Percentiles rank a stretch among this genome's conserved stretches.
These are phyloP conservation scores for Drosophila multiciliata DNA, from an alignment of 2,888 invertebrate species.

Conservation along the genomic window DNA sequence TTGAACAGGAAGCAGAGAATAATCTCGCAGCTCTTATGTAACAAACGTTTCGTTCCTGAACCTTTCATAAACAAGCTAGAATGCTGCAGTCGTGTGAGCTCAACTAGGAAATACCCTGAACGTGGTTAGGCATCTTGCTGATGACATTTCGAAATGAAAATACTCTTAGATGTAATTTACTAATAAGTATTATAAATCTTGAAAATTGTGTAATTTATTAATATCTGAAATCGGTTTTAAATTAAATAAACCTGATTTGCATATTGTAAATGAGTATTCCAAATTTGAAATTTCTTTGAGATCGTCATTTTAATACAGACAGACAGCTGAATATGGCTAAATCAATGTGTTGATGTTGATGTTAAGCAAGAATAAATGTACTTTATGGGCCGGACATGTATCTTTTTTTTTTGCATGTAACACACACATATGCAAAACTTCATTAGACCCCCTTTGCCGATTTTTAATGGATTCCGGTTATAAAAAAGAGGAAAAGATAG, in stretches of 20 bases:
- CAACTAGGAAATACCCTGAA: conserved; percentile 9
- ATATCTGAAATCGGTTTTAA: no score
- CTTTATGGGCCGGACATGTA: not conserved
- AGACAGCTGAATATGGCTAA: not conserved
- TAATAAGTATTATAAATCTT: no score
- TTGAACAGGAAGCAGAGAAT: not conserved
- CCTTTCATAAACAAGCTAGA: conserved; percentile 11
- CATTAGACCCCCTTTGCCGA: not conserved
- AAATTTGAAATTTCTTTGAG: not conserved
- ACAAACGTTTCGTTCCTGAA: not conserved
- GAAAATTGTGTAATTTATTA: no score
- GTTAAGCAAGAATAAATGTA: not conserved
- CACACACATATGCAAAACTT: not conserved
- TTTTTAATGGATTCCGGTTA: not conserved
- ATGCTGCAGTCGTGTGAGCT: not conserved
- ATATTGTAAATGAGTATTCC: not conserved
- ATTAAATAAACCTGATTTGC: not conserved
- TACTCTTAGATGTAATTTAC: no score
- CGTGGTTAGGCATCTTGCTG: not conserved
- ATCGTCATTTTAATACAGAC: not conserved
- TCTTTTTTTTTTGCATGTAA: not conserved
- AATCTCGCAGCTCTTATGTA: conserved; percentile 13
- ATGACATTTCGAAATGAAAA: not conserved
- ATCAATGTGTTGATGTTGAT: not conserved
- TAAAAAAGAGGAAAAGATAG: conserved; percentile 6